Conservation (phyloP, 2,888 invertebrate species). For the Pterobdella sp. region DNA sequence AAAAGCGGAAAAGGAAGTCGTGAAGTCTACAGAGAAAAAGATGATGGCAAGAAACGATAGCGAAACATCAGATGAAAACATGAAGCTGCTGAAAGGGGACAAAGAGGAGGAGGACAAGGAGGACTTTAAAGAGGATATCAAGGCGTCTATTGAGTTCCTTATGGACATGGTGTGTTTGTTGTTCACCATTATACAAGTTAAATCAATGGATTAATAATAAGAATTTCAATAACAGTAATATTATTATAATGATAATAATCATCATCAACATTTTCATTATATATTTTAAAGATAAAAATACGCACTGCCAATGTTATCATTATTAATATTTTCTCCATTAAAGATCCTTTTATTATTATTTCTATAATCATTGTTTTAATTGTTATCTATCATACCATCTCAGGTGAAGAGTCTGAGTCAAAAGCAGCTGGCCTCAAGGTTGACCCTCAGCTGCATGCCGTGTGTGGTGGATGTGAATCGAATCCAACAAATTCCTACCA, state of each 20-base stretch:
- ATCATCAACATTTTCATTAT: no score
- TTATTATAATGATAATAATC: no score
- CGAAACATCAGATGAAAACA: not conserved
- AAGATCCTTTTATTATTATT: not conserved
- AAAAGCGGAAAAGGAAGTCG: not conserved
- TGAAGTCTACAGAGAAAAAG: not conserved
- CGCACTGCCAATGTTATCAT: no score
- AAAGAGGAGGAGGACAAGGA: conserved; percentile 76
- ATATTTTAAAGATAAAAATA: no score
- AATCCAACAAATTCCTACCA: conserved; percentile 63
- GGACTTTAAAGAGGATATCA: conserved; percentile 62
- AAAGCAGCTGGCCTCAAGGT: conserved; percentile 72
- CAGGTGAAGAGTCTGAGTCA: conserved; percentile 74
- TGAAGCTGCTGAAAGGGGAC: conserved; percentile 71
- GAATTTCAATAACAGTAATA: no score
- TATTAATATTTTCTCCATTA: no score
- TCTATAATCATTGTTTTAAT: not conserved
- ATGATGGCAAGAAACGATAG: not conserved
- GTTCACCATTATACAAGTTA: not conserved
- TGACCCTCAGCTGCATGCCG: conserved; percentile 75
- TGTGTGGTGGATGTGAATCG: conserved; percentile 70
- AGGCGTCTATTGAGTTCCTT: conserved; percentile 81
- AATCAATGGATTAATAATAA: not conserved
- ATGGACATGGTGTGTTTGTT: conserved; percentile 56
- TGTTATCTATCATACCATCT: not conserved